Conservation (phyloP, 2,113 vertebrate species). For the Eubucco bourcierii region DNA sequence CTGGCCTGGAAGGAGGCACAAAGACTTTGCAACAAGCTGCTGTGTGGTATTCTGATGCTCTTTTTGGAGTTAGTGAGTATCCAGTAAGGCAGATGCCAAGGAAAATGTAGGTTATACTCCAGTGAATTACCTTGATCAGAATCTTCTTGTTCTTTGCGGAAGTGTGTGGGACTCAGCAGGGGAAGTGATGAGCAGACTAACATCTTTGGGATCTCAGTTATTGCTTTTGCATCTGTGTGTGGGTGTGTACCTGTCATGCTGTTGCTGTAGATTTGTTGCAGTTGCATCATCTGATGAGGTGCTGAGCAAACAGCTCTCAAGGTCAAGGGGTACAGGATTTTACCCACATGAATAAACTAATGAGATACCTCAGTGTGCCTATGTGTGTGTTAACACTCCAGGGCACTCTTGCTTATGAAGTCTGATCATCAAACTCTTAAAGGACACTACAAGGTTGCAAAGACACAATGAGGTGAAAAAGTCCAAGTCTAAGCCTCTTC, state of each 20-base stretch:
- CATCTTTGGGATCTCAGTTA: background rate
- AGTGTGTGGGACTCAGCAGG: background rate
- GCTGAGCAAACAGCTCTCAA: background rate
- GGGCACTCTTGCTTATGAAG: background rate
- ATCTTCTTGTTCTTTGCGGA: background rate
- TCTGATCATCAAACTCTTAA: background rate
- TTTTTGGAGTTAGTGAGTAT: background rate
- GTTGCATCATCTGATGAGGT: background rate
- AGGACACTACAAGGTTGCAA: background rate
- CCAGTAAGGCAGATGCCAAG: background rate
- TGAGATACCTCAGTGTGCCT: background rate
- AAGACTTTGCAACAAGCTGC: background rate
- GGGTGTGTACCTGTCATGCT: background rate
- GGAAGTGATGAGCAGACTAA: background rate
- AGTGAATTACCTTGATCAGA: background rate
- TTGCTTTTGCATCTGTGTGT: background rate
- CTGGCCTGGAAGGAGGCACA: background rate
- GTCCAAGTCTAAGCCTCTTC: background rate
- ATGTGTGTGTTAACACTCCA: background rate
- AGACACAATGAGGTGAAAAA: background rate
- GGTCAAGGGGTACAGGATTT: background rate
- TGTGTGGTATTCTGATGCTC: background rate
- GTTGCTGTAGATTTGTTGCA: background rate
- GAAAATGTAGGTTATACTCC: background rate
- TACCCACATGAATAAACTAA: background rate